phyloP scores from a whole-genome alignment of 1,140 invertebrate genomes.

The Trichonephila clavipes region DNA sequence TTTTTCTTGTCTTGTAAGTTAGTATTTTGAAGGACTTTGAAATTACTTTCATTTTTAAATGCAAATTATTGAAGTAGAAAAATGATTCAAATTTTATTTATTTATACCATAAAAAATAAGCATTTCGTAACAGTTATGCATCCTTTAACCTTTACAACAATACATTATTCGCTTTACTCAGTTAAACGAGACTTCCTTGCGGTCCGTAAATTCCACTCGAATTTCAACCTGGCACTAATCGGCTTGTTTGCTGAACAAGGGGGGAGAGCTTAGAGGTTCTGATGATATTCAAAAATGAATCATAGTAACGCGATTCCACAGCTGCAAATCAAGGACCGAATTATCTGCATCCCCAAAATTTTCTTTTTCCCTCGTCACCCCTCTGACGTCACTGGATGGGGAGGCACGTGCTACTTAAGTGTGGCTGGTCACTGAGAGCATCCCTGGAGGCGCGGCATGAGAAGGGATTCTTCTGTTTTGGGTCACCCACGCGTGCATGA shows the following conservation, averaged over 20 bases:
- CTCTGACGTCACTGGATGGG: not conserved
- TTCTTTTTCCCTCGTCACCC: not conserved
- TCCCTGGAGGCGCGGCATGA: constrained; percentile 11
- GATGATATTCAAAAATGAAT: not conserved
- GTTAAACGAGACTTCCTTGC: no score
- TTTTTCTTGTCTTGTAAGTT: no score
- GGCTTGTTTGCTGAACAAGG: not conserved
- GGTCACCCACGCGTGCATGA: constrained; percentile 17
- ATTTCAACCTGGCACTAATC: not conserved
- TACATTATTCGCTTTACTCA: no score
- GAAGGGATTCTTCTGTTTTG: not conserved
- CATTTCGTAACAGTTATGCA: no score
- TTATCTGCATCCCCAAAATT: not conserved
- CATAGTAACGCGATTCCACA: constrained; percentile 28
- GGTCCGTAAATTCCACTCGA: no score
- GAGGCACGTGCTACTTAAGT: not conserved
- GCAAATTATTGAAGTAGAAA: no score
- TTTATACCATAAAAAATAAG: no score
- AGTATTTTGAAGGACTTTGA: no score
- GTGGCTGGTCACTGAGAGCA: not conserved
- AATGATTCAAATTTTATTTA: no score
- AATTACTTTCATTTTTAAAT: no score
- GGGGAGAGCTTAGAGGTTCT: not conserved
- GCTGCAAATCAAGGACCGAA: constrained; percentile 18
- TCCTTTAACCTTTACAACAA: no score